A percentile compares a stretch with the other conserved stretches of the same genome.
These are phyloP conservation scores for Vespertilio murinus DNA, from an alignment of 2,797 vertebrate genomes.

Conservation along the genomic window DNA sequence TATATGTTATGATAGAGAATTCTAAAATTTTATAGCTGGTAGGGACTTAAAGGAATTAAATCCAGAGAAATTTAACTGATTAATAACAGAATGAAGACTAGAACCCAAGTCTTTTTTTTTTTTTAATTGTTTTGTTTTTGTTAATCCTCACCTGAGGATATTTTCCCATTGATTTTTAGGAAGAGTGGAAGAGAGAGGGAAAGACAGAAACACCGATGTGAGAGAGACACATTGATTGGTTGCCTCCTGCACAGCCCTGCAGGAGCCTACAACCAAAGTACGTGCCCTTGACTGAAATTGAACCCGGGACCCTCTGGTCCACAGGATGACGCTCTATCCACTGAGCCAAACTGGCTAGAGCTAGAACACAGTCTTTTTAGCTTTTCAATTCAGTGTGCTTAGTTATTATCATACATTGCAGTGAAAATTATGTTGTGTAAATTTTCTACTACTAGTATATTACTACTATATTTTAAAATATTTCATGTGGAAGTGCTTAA, in stretches of 20 bases:
- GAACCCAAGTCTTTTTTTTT: not conserved
- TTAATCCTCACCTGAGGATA: too few relatives aligned
- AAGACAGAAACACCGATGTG: too few relatives aligned
- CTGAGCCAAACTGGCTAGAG: too few relatives aligned
- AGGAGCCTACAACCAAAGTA: too few relatives aligned
- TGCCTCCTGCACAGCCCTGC: too few relatives aligned
- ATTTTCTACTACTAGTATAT: not conserved
- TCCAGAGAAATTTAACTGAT: not conserved
- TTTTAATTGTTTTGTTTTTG: too few relatives aligned
- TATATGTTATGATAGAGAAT: not conserved
- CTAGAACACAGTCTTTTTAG: not conserved
- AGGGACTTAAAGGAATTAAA: not conserved
- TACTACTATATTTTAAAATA: not conserved
- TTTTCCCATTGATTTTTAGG: too few relatives aligned
- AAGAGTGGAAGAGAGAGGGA: too few relatives aligned
- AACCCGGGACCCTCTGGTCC: too few relatives aligned
- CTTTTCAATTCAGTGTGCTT: not conserved
- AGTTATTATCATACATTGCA: not conserved
- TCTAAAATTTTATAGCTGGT: not conserved
- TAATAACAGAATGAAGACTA: not conserved
- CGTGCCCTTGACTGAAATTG: too few relatives aligned
- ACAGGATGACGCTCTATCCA: too few relatives aligned
- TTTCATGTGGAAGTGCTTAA: not conserved
- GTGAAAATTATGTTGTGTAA: not conserved
- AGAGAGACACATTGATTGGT: too few relatives aligned